Conservation (phyloP, 2,888 invertebrate species). For the Elgonia sp. region DNA sequence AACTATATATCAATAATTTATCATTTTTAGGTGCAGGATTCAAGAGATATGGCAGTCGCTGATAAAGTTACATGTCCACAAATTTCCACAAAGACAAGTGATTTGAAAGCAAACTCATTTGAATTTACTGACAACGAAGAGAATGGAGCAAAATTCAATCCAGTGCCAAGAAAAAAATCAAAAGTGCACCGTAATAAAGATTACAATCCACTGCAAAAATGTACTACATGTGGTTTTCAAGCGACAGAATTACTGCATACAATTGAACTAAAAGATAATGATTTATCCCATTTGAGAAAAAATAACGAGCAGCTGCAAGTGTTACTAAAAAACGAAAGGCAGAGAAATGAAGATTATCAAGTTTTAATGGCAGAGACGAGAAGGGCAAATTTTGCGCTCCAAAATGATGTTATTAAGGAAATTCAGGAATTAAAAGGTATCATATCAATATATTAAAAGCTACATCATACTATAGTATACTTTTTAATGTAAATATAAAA, state of each 20-base stretch:
- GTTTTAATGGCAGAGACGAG: slow-evolving; percentile 30
- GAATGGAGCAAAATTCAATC: not conserved
- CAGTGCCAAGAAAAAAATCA: slow-evolving; percentile 1
- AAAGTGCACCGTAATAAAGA: not conserved
- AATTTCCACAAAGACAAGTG: not conserved
- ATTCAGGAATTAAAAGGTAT: slow-evolving; percentile 39
- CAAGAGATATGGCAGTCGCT: not conserved
- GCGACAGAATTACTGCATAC: not conserved
- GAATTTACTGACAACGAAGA: not conserved
- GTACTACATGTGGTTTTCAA: not conserved
- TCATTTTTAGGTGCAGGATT: not conserved
- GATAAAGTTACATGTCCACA: not conserved
- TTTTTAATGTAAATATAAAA: too few species aligned
- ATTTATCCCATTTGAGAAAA: not conserved
- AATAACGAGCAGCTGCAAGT: slow-evolving; percentile 2
- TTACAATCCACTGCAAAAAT: not conserved
- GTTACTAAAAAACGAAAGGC: not conserved
- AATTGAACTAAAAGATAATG: not conserved
- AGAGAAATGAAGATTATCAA: slow-evolving; percentile 22
- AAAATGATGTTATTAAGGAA: slow-evolving; percentile 23
- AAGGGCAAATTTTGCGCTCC: slow-evolving; percentile 25
- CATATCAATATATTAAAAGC: too few species aligned
- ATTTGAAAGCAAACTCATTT: not conserved
- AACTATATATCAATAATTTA: too few species aligned
- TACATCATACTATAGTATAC: too few species aligned